Evolutionary conservation across 37 sponge, comb jelly and placozoan genomes (phyloP).

Genomic region (Eunapius fragilis): DNA sequence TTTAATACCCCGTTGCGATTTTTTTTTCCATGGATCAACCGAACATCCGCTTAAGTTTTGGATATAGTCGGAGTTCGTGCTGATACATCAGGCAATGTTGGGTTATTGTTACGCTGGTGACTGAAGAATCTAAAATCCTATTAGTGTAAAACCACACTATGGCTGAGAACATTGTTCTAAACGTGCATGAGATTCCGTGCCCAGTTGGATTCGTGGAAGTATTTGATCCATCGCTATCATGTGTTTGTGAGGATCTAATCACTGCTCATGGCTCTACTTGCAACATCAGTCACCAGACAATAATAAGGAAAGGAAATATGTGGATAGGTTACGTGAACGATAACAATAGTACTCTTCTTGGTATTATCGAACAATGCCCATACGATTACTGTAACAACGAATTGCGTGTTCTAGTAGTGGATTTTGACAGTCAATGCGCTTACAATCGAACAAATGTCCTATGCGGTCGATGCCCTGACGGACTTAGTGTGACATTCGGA

Average conservation of each 20-base stretch:
- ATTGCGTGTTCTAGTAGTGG: not conserved
- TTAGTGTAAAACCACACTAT: too few species aligned
- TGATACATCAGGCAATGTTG: too few species aligned
- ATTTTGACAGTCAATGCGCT: constrained; percentile 4
- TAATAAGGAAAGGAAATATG: not conserved
- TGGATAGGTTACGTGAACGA: constrained; percentile 7
- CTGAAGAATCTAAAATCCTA: too few species aligned
- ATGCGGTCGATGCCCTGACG: not conserved
- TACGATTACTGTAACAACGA: constrained; percentile 4
- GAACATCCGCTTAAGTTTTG: too few species aligned
- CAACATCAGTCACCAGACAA: not conserved
- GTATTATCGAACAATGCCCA: constrained; percentile 1
- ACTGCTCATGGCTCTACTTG: not conserved
- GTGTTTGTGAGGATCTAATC: not conserved
- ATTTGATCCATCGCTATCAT: not conserved
- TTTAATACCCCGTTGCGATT: too few species aligned
- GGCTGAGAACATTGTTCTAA: not conserved
- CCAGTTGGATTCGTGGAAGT: not conserved
- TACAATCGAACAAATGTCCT: not conserved
- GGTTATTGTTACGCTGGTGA: too few species aligned
- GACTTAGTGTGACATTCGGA: constrained; percentile 2
- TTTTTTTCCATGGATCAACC: too few species aligned
- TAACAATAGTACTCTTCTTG: not conserved
- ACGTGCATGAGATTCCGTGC: not conserved
- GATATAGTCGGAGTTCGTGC: too few species aligned